phyloP scores from a whole-genome alignment of 2,888 invertebrate species.

The Leucania comma region DNA sequence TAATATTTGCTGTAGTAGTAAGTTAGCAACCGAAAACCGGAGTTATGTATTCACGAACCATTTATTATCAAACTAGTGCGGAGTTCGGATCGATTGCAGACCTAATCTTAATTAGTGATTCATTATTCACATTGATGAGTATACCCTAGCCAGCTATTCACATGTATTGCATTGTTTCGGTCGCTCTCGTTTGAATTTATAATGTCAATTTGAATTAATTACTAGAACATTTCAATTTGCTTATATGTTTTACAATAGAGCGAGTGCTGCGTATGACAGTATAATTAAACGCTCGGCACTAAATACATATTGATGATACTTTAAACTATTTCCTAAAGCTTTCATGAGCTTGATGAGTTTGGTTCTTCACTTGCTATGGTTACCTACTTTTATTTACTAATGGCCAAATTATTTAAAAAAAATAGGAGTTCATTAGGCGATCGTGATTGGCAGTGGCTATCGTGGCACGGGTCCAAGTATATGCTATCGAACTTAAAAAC shows the following conservation, averaged over 20 bases:
- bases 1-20: neutral
- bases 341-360: conserved; percentile 1
- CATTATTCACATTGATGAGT: conserved; percentile 39
- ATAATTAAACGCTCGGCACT: conserved; percentile 28
- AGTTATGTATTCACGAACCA: conserved; percentile 23
- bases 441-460: neutral
- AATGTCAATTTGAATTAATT: conserved; percentile 56
- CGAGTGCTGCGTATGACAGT: conserved; percentile 36
- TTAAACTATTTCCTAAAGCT: conserved; percentile 27
- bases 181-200: conserved; percentile 51
- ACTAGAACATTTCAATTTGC: conserved; percentile 38
- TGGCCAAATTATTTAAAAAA: too few species aligned
- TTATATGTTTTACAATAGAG: conserved; percentile 29
- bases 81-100: conserved; percentile 25
- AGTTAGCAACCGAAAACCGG: neutral
- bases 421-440: neutral
- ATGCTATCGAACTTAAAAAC: neutral
- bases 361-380: too few species aligned
- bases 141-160: conserved; percentile 6
- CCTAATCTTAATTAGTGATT: conserved; percentile 55
- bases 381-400: too few species aligned
- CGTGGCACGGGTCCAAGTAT: neutral
- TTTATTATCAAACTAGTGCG: conserved; percentile 27
- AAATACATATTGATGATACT: conserved; percentile 35
- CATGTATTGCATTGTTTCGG: conserved; percentile 46